Base-by-base conservation (phyloP, 2,113 vertebrate species). In the Albula glossodonta region DNA sequence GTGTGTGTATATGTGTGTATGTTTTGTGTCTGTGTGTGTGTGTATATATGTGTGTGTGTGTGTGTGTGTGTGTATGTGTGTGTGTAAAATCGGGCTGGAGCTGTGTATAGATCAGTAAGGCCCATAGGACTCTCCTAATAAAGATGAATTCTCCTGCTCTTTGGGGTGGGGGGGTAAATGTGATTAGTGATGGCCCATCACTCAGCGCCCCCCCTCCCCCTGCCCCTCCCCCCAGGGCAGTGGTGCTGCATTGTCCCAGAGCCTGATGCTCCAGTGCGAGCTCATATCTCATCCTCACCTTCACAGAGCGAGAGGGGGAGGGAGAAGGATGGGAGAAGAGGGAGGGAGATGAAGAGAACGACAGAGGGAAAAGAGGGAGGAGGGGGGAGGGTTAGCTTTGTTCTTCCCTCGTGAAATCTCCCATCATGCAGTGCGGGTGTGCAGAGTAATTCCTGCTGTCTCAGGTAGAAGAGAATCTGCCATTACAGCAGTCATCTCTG, bases 121-220 rank as follows among this genome's bases (percentile, higher is more conserved):
- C 82, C 57, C 48, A 66, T 11, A 83, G 51, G 82, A 57, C 41
- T 83, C 60, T 51, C 11, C 60, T 83, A 83, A 83, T 83, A 83
- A 70, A 83, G 60, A 49, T 83, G 50, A 50, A 48, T 57, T 70
- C 25, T 50, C 5, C n/a, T 74, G 22, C 22, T 8, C 70, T 74
- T n/a, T 74, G 22, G 53, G 51, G 81, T 5, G 81, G 52, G n/a
- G 52, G 53, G n/a, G 22, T 25, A 19, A 53, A 81, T 81, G 80
- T 81, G 80, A 81, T 81, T 81, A 81, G 50, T 12, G 51, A 52
- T 52, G 4, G 9, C 51, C 80, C 50, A 74, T 74, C 70, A 74
- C 51, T 51, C 80, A 53, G 17, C 51, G 19, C 5, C n/a, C 70
- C 70, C n/a, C n/a, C 70, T n/a, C n/a, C 70, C 22, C 22, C 22